Conservation (phyloP, 2,888 invertebrate genomes). For the Dasypogon diadema region DNA sequence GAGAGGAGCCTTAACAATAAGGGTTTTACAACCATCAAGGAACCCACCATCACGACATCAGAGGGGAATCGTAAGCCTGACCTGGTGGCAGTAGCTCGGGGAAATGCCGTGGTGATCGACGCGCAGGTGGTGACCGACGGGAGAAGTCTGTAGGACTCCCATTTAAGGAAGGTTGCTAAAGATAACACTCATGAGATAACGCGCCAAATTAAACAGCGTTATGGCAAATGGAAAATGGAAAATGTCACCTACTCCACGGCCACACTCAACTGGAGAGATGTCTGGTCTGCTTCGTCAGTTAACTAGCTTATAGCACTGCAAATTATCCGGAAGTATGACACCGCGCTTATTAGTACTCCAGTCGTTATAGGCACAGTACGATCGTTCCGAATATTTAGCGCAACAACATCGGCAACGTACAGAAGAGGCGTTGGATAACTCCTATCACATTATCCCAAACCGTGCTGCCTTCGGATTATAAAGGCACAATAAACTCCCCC, state of each 20-base stretch:
- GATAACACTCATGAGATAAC: not conserved
- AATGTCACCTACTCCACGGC: not conserved
- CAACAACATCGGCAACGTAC: not conserved
- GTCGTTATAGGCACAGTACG: not conserved
- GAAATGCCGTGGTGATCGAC: not conserved
- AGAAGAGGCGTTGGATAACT: not conserved
- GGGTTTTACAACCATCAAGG: not conserved
- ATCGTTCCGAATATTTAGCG: not conserved
- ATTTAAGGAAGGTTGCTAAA: not conserved
- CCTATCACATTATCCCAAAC: not conserved
- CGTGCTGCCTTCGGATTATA: not conserved
- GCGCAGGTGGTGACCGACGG: not conserved
- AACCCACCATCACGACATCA: not conserved
- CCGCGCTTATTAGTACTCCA: not conserved
- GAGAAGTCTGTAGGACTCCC: not conserved
- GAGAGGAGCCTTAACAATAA: not conserved
- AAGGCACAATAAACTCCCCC: not conserved
- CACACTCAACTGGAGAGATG: not conserved
- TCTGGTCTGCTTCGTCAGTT: not conserved
- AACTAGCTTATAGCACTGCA: not conserved
- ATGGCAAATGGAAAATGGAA: not conserved
- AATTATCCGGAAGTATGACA: not conserved
- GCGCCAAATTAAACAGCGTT: not conserved
- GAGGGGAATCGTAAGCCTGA: not conserved
- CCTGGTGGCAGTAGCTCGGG: not conserved